These are phyloP conservation scores for Panagrolaimus sp. DNA, from an alignment of 1,140 invertebrate genomes.

Conservation along the genomic window DNA sequence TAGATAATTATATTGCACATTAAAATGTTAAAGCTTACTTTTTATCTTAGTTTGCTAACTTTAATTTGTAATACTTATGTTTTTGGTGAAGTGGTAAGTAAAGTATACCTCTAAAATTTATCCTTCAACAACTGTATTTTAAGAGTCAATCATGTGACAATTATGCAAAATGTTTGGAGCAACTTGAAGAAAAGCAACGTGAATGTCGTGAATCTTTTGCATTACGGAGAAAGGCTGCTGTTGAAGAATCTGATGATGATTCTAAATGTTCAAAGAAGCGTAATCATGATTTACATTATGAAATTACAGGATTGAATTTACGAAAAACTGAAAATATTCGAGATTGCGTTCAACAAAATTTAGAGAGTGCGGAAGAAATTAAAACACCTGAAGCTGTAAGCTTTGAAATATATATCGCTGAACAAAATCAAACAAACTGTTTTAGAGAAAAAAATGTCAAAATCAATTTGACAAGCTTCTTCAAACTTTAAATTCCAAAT, in stretches of 20 bases:
- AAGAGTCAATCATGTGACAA: conserved; percentile 7
- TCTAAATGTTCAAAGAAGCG: background rate
- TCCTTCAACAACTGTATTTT: background rate
- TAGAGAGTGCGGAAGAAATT: background rate
- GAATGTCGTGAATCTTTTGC: conserved; percentile 9
- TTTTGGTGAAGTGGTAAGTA: too few relatives aligned
- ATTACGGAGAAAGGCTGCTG: too few relatives aligned
- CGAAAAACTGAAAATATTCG: background rate
- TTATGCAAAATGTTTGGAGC: background rate
- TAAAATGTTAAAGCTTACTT: too few relatives aligned
- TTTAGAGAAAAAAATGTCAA: background rate
- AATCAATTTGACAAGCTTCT: conserved; percentile 8
- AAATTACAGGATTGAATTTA: background rate
- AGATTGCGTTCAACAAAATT: background rate
- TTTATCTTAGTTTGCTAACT: too few relatives aligned
- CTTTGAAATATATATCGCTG: too few relatives aligned
- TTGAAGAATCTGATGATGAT: background rate
- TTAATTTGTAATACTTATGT: too few relatives aligned
- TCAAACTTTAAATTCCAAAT: background rate
- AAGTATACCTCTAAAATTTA: too few relatives aligned
- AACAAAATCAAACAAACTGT: too few relatives aligned
- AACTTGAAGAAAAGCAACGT: conserved; percentile 5
- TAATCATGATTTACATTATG: background rate
- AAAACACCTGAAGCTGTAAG: background rate
- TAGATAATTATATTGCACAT: too few relatives aligned